Evolutionary conservation across 2,888 invertebrate genomes (phyloP), one percentile per base, ranked within the genome.

Genomic region (Junonia oenone): DNA sequence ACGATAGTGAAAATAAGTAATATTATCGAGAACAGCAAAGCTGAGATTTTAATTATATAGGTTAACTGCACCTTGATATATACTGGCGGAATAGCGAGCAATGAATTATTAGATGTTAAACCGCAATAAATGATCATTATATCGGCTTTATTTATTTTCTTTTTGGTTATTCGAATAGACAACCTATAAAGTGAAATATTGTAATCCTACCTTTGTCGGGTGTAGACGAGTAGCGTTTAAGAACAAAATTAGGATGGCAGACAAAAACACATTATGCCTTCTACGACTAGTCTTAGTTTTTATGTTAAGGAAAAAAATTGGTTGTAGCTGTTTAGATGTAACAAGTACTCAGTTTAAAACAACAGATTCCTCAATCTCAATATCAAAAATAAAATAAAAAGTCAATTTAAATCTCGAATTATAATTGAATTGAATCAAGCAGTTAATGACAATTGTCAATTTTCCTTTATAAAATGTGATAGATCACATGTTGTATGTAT

Each of bases 391-490:
- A 27, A 51, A 22, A n/a, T 33, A 51, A 54, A 22, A n/a, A 40
- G 63, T 62, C 62, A 63, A 62, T 61, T 64, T 55, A 50, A 31
- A 51, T 43, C 56, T 58, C 35, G 45, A 48, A 57, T 53, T 59
- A 55, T 50, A 45, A 37, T 37, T 26, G 43, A 43, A 43, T 26
- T 26, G 26, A 48, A 57, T 53, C 40, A 48, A 56, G 31, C 57
- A 56, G 46, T 52, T 47, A 58, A 55, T 55, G 59, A 56, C 56
- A 56, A 62, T 53, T 55, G 61, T 64, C 65, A 80, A 78, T 78
- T 82, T 81, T 81, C 74, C 74, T 78, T 81, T 78, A 67, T 62
- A 65, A 71, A 80, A 80, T 89, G 87, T 91, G 83, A 91, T 88
- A 83, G 68, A 63, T 63, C 66, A 67, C 71, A 68, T 69, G 67